Evolutionary conservation across 1,140 invertebrate species (phyloP).

Genomic region (Hestina assimilis): DNA sequence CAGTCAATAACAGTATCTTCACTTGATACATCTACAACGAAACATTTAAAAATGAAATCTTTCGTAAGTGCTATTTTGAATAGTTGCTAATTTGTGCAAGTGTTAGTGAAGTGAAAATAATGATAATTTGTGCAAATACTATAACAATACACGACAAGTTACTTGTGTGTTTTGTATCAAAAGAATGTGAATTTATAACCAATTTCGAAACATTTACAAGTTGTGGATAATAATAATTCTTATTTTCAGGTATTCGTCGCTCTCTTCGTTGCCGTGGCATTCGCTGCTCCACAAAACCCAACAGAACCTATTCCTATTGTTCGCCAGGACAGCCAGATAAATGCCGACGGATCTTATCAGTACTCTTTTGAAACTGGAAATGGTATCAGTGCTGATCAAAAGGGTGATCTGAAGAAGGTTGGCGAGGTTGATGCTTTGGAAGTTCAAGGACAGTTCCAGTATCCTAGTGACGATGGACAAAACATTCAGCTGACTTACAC

Average conservation of each 20-base stretch:
- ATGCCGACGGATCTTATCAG: slow-evolving; percentile 70
- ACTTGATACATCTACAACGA: slow-evolving; percentile 38
- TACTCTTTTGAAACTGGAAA: slow-evolving; percentile 82
- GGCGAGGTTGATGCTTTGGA: slow-evolving; percentile 78
- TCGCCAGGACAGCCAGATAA: slow-evolving; percentile 66
- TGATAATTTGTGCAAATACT: not conserved
- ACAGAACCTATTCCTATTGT: slow-evolving; percentile 65
- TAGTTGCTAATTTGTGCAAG: slow-evolving; percentile 1
- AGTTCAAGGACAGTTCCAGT: slow-evolving; percentile 82
- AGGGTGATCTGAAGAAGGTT: slow-evolving; percentile 82
- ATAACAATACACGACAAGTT: too few relatives aligned
- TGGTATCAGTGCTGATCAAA: slow-evolving; percentile 85
- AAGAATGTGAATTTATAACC: too few relatives aligned
- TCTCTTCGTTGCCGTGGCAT: slow-evolving; percentile 50
- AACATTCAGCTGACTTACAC: slow-evolving; percentile 83
- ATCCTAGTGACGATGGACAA: slow-evolving; percentile 82
- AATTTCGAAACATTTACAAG: not conserved
- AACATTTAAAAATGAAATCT: slow-evolving; percentile 60
- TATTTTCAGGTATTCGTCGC: slow-evolving; percentile 58
- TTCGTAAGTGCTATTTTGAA: slow-evolving; percentile 58
- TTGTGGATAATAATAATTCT: too few relatives aligned
- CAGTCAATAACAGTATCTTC: slow-evolving; percentile 52
- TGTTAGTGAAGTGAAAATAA: slow-evolving; percentile 30
- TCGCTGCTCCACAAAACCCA: slow-evolving; percentile 53
- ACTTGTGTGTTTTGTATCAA: too few relatives aligned